These are phyloP conservation scores for Polymixis flavicincta DNA, from an alignment of 2,888 invertebrate species.

Conservation along the genomic window DNA sequence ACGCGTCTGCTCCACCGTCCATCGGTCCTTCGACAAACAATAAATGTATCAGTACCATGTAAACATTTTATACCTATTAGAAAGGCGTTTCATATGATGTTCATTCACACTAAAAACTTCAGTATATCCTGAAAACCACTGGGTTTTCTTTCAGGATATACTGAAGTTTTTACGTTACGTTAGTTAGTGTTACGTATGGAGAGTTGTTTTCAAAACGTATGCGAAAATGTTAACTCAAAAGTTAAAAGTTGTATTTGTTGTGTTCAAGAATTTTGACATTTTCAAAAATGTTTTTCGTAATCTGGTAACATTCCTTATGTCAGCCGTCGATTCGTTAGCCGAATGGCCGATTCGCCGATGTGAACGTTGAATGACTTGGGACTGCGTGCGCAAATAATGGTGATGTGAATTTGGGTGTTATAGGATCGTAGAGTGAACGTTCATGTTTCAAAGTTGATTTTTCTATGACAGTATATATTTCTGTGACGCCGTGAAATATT, in stretches of 20 bases:
- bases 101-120: too few species aligned
- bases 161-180: neutral
- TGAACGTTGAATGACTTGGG: constrained; percentile 61
- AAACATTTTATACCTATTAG: neutral
- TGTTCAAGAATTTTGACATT: constrained; percentile 11
- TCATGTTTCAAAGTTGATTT: constrained; percentile 57
- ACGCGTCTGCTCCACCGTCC: too few species aligned
- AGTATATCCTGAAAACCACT: too few species aligned
- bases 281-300: neutral
- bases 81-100: neutral
- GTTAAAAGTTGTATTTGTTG: neutral
- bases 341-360: constrained; percentile 72
- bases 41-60: too few species aligned
- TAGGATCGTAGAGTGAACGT: constrained; percentile 59
- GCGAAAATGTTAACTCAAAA: neutral
- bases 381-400: constrained; percentile 77
- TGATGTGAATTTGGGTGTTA: constrained; percentile 73
- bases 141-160: neutral
- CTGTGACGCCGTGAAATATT: constrained; percentile 68
- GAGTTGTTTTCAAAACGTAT: neutral
- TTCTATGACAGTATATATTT: constrained; percentile 54
- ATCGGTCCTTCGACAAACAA: too few species aligned
- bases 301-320: constrained; percentile 64
- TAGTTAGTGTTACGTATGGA: too few species aligned
- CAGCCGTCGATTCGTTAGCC: constrained; percentile 61